Evolutionary conservation across 2,888 invertebrate species (phyloP).

Genomic region (Phaedon cochleariae): DNA sequence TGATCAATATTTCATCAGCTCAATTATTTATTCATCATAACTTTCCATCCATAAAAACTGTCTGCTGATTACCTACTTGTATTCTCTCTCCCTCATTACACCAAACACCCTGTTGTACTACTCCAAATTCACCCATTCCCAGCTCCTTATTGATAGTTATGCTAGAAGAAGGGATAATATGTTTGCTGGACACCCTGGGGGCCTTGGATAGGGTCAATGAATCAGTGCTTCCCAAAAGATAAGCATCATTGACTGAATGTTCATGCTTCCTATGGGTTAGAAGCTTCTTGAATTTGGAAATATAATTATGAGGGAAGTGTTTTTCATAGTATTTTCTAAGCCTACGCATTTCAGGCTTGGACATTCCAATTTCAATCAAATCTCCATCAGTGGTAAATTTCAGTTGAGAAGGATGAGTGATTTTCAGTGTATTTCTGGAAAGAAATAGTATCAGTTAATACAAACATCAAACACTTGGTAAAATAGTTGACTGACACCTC

Average conservation of each 20-base stretch:
- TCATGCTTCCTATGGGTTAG: constrained; percentile 71
- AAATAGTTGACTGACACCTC: too few species aligned
- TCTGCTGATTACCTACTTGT: constrained; percentile 51
- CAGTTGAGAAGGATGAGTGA: constrained; percentile 85
- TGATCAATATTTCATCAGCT: too few species aligned
- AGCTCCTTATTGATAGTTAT: constrained; percentile 94
- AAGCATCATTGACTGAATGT: constrained; percentile 48
- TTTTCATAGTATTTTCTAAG: constrained; percentile 93
- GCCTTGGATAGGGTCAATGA: constrained; percentile 59
- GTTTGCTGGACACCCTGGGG: constrained; percentile 81
- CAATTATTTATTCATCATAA: too few species aligned
- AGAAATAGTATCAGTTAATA: too few species aligned
- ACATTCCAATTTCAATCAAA: constrained; percentile 88
- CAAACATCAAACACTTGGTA: too few species aligned
- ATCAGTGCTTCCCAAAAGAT: constrained; percentile 52
- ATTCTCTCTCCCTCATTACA: constrained; percentile 92
- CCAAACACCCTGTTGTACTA: constrained; percentile 98
- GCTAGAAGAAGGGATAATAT: constrained; percentile 84
- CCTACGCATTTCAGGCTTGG: constrained; percentile 93
- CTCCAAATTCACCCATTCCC: constrained; percentile 97
- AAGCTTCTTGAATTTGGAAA: constrained; percentile 89
- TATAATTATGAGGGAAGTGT: constrained; percentile 92
- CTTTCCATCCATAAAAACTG: too few species aligned
- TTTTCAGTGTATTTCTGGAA: constrained; percentile 89
- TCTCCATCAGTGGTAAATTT: constrained; percentile 96